Conservation (phyloP, 2,888 invertebrate genomes). For the Drosophila limbata region DNA sequence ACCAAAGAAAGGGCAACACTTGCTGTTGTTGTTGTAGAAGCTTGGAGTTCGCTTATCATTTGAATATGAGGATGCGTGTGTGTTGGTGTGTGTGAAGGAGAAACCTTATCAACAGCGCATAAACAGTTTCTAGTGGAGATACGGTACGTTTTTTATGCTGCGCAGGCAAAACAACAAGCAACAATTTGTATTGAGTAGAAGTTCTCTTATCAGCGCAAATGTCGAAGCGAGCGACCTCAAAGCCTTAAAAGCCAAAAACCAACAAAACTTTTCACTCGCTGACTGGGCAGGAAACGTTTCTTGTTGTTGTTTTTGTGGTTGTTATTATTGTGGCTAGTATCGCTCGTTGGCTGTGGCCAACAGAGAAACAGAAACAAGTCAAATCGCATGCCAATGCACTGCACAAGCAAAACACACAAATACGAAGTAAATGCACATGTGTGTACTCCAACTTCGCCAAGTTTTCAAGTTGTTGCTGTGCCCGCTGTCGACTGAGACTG, state of each 20-base stretch:
- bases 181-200: constrained; percentile 47
- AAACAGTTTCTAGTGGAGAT: constrained; percentile 48
- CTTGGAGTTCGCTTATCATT: constrained; percentile 48
- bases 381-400: constrained; percentile 80
- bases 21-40: constrained; percentile 17
- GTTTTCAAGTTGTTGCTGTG: constrained; percentile 70
- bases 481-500: constrained; percentile 51
- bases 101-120: constrained; percentile 55
- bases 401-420: constrained; percentile 34
- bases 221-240: constrained; percentile 64
- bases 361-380: constrained; percentile 69
- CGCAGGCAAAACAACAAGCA: constrained; percentile 44
- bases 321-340: constrained; percentile 38
- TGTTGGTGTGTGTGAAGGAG: constrained; percentile 21
- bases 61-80: constrained; percentile 4
- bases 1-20: constrained; percentile 44
- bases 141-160: constrained; percentile 61
- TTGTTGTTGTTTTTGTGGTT: constrained; percentile 45
- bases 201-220: constrained; percentile 62
- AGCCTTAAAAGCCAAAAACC: constrained; percentile 70
- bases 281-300: constrained; percentile 67
- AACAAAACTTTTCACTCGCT: constrained; percentile 66
- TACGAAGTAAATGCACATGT: neutral
- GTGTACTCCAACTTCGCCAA: constrained; percentile 62
- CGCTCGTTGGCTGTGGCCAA: constrained; percentile 32